Evolutionary conservation across 2,888 invertebrate genomes (phyloP), one percentile per base, ranked within the genome.

Genomic region (Schizaphis graminum): DNA sequence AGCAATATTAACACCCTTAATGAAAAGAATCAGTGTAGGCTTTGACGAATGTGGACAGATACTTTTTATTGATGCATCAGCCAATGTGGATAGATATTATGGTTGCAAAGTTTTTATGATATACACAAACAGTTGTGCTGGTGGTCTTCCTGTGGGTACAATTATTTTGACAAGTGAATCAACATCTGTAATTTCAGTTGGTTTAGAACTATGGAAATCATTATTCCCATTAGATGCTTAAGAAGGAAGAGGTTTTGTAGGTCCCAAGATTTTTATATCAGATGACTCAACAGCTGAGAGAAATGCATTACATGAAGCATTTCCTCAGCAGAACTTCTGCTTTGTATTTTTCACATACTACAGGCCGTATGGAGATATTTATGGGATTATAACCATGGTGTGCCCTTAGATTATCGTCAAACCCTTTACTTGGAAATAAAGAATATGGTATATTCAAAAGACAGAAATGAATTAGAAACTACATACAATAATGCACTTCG

Each of bases 331-430:
- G 92, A 90, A 57, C 35, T 91, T 41, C 88, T 95, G 28, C 91
- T 95, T 53, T 94, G 95, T 57, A 94, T 93, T 24, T 95, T 95
- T 86, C 94, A 95, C 89, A 94, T 95, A 41, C 57, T 95, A 35
- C 94, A 95, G 89, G 91, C 95, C 5, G 92, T 93, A 8, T 95
- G 94, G 94, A 94, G 93, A 67, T 95, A 95, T 95, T 57, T 95
- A 10, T 94, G 89, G 92, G 61, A 94, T n/a, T 57, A 49, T 57
- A 85, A 89, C n/a, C 94, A 94, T 53, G 94, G 86, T 28, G 87
- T 94, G 26, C 91, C 56, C 53, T 35, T 90, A n/a, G 35, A 92
- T 44, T 28, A 90, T 57, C 44, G 92, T 26, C 56, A 89, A 67
- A 56, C 86, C 3, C 61, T 94, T 41, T 94, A 94, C 47, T 56